Percentiles rank a stretch among this genome's conserved stretches.
These are phyloP conservation scores for Platycheirus rosarum DNA, from an alignment of 2,888 invertebrate genomes.

Conservation along the genomic window DNA sequence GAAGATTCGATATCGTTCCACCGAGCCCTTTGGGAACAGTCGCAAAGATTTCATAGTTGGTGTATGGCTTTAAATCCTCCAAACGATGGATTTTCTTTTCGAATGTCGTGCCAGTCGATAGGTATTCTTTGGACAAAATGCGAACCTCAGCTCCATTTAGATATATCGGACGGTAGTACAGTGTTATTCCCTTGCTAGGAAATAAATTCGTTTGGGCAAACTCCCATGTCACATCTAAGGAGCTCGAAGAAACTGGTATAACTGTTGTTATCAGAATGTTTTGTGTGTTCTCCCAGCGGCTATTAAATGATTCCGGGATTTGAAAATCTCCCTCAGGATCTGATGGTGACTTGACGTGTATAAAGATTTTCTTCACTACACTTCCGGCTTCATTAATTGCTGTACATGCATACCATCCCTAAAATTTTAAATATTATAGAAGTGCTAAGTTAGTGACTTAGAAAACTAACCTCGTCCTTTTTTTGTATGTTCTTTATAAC, in stretches of 20 bases:
- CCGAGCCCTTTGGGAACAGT: conserved; percentile 76
- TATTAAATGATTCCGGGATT: conserved; percentile 75
- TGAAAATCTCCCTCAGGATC: conserved; percentile 72
- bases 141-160: conserved; percentile 72
- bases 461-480: conserved; percentile 73
- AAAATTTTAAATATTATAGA: conserved; percentile 1
- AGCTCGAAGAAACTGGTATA: conserved; percentile 75
- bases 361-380: conserved; percentile 76
- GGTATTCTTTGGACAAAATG: conserved; percentile 75
- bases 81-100: conserved; percentile 81
- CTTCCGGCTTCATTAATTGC: conserved; percentile 77
- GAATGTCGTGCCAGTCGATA: conserved; percentile 71
- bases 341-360: conserved; percentile 74
- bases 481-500: conserved; percentile 75
- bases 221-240: conserved; percentile 77
- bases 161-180: conserved; percentile 76
- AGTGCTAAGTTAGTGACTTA: neutral
- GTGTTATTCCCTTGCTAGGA: conserved; percentile 74
- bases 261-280: conserved; percentile 76
- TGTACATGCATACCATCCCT: conserved; percentile 78
- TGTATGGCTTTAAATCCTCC: conserved; percentile 91
- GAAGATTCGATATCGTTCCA: conserved; percentile 76
- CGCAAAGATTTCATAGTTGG: conserved; percentile 93
- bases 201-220: conserved; percentile 73
- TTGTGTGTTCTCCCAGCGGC: conserved; percentile 75